Conservation (phyloP, 2,797 vertebrate species). For the Peromyscus attwateri region DNA sequence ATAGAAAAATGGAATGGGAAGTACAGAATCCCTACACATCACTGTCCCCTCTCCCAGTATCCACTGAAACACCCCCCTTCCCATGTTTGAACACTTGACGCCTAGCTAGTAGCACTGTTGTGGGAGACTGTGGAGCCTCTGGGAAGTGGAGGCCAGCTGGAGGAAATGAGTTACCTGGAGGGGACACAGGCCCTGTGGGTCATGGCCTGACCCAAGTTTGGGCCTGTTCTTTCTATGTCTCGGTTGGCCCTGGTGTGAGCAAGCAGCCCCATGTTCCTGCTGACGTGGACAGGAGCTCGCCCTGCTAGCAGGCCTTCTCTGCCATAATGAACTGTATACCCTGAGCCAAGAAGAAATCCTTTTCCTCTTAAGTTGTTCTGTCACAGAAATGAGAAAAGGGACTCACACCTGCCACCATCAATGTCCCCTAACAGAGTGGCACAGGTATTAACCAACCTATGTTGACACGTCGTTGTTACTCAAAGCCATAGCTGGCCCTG, state of each 20-base stretch:
- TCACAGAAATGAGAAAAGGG: neutral
- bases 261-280: neutral
- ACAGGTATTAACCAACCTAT: neutral
- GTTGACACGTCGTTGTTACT: rapidly evolving
- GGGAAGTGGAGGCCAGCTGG: too few relatives aligned
- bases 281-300: neutral
- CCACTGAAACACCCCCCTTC: neutral
- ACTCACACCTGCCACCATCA: neutral
- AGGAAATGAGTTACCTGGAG: neutral
- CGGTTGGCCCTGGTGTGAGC: neutral
- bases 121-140: neutral
- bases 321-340: neutral
- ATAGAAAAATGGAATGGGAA: neutral
- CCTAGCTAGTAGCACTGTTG: neutral
- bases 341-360: neutral
- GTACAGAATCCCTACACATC: neutral
- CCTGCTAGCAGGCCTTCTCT: neutral
- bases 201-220: neutral
- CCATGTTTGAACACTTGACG: neutral
- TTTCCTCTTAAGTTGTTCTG: neutral
- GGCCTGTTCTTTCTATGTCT: neutral
- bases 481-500: neutral
- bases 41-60: neutral
- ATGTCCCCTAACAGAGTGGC: neutral
- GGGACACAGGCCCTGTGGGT: neutral